A percentile compares a stretch with the other conserved stretches of the same genome.
phyloP scores from a whole-genome alignment of 2,888 invertebrate species.

The Linnaemya tessellans region DNA sequence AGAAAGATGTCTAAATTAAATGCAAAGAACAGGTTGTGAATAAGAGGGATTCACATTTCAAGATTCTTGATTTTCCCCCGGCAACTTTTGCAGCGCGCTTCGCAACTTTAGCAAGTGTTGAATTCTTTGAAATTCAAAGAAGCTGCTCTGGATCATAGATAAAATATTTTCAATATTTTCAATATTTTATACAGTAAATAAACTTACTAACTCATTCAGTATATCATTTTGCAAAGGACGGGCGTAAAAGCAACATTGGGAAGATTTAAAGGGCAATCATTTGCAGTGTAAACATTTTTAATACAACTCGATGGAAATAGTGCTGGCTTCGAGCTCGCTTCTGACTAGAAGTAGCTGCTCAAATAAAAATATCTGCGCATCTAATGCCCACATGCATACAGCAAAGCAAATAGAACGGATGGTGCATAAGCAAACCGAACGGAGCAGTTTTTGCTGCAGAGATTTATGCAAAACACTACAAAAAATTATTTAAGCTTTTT shows the following conservation, averaged over 20 bases:
- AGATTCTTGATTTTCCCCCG: background rate
- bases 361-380: background rate
- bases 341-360: background rate
- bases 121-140: constrained; percentile 32
- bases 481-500: constrained; percentile 67
- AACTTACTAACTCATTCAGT: constrained; percentile 45
- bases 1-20: no score
- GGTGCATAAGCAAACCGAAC: constrained; percentile 52
- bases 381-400: constrained; percentile 48
- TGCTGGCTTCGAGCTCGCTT: background rate
- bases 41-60: background rate
- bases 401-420: constrained; percentile 46
- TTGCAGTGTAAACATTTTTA: constrained; percentile 27
- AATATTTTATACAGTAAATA: constrained; percentile 62
- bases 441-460: constrained; percentile 46
- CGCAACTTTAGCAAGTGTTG: constrained; percentile 6
- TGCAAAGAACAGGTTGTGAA: no score
- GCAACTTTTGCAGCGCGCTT: constrained; percentile 14
- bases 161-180: constrained; percentile 58
- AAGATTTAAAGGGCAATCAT: constrained; percentile 50
- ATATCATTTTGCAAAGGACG: constrained; percentile 9
- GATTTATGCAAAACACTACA: constrained; percentile 68
- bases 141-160: constrained; percentile 50
- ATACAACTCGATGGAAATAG: constrained; percentile 15
- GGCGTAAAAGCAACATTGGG: constrained; percentile 37